Evolutionary conservation across 2,113 vertebrate genomes (phyloP), one percentile per base, ranked within the genome.

Genomic region (Pteropus alecto): DNA sequence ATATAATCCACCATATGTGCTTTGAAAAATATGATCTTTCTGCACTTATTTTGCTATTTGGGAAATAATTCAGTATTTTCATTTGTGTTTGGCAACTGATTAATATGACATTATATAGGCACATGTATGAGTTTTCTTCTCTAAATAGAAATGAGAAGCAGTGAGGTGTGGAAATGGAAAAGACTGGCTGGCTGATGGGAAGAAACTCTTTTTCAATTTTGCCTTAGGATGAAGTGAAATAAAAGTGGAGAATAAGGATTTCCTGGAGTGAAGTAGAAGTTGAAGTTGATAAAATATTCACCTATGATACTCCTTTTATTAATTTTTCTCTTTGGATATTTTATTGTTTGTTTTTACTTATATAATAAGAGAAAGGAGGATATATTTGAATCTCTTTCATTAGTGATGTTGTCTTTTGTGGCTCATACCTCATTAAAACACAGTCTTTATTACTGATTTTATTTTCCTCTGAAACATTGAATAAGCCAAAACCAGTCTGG

Each of bases 241-340:
- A 26, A 60, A 88, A 94, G 48, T 90, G 13, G 38, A 48, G 71
- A 48, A 28, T 77, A 38, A 90, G 30, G 18, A 2, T 63, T 81
- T 71, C 22, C 13, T 58, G 35, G 41, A 19, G 7, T 48, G 6
- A 78, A 88, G 15, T 41, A 70, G 15, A 54, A 88, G 81, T 61
- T 83, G 61, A 74, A 81, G 33, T 82, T 92, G n/a, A 43, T 76
- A 90, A 71, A 94, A 78, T 77, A n/a, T 5, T 84, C n/a, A 85
- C 15, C 1, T 7, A 13, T 91, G 18, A 16, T 60, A 41, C 7
- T 26, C 1, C 12, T 63, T 92, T 70, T 68, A 58, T 87, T 88
- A 38, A 73, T 67, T 93, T 81, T 89, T 93, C 19, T 24, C 43
- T 94, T 63, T 48, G 5, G 61, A 26, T 61, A 77, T 91, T 85